Evolutionary conservation across 1,140 invertebrate species (phyloP).

Genomic region (Adoxophyes honmai): DNA sequence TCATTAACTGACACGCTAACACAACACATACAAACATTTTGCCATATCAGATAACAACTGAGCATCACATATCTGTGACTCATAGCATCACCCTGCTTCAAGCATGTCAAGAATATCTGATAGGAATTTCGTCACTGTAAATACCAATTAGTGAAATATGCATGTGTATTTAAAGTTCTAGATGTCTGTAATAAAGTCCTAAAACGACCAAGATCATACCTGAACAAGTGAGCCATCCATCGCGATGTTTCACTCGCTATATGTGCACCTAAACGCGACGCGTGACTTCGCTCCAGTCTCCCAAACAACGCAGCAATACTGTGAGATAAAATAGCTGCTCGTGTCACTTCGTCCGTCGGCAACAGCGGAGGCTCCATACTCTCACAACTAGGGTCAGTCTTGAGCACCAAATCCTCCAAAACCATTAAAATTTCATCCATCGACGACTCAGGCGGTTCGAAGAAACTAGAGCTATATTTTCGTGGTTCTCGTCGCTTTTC

Average conservation of each 20-base stretch:
- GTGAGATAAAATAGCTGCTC: slow-evolving; percentile 84
- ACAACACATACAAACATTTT: slow-evolving; percentile 10
- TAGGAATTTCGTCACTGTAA: too few relatives aligned
- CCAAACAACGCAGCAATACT: slow-evolving; percentile 86
- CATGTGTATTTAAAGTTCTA: too few relatives aligned
- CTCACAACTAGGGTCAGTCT: slow-evolving; percentile 64
- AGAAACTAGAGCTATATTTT: slow-evolving; percentile 62
- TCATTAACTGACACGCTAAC: background rate
- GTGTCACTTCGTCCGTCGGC: slow-evolving; percentile 76
- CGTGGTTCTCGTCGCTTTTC: slow-evolving; percentile 53
- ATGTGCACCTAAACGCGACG: slow-evolving; percentile 83
- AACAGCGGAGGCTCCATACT: slow-evolving; percentile 56
- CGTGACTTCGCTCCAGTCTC: slow-evolving; percentile 82
- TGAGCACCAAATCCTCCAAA: slow-evolving; percentile 61
- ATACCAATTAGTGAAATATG: too few relatives aligned
- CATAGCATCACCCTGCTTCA: too few relatives aligned
- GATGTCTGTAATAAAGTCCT: background rate
- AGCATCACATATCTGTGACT: too few relatives aligned
- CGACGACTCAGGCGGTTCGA: slow-evolving; percentile 64
- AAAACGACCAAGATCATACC: slow-evolving; percentile 64
- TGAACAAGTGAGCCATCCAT: slow-evolving; percentile 89
- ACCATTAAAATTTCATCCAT: slow-evolving; percentile 70
- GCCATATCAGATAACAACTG: too few relatives aligned
- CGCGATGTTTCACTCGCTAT: slow-evolving; percentile 86
- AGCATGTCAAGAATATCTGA: too few relatives aligned